Base-by-base conservation (phyloP, 2,888 invertebrate genomes). In the Perdita meconis region DNA sequence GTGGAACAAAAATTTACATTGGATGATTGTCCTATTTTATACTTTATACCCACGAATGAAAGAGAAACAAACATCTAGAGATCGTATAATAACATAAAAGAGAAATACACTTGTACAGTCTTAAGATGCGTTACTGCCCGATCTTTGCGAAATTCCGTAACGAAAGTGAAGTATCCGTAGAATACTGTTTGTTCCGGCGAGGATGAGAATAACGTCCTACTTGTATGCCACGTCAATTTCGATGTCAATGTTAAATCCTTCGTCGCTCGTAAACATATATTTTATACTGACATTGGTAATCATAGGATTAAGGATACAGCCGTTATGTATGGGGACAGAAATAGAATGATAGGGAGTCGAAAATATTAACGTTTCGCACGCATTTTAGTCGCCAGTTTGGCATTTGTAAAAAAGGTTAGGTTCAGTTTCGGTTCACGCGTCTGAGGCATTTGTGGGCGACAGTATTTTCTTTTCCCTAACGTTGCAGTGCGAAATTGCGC, bases 141-240 rank as follows among this genome's bases (percentile, higher is more conserved):
- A 78, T 65, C 16, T 67, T 55, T 65, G 56, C 50, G 19, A 70
- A 66, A 47, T 42, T 63, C 53, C 56, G 57, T 47, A 67, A 72
- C 61, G 73, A 65, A 69, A 67, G 71, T 19, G 40, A 71, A 40
- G 65, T 6, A 30, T 50, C 59, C 30, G 47, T 47, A 57, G 68
- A 63, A 59, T 19, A 47, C 19, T 63, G 74, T 76, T 55, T 70
- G 72, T 66, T 78, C 16, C 50, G 57, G 61, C 51, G 56, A 77
- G 68, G 67, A 61, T 83, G 61, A 78, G 81, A 85, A 81, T 80
- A 85, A 85, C 81, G 85, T 83, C 83, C 80, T 78, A 81, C 80
- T 86, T 83, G 79, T 85, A 85, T 78, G 87, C 82, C 81, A 87
- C 84, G 89, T 89, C 89, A 89, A 89, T 89, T 89, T 89, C 80